Evolutionary conservation across 2,888 invertebrate species (phyloP).

Genomic region (Neria commutata): DNA sequence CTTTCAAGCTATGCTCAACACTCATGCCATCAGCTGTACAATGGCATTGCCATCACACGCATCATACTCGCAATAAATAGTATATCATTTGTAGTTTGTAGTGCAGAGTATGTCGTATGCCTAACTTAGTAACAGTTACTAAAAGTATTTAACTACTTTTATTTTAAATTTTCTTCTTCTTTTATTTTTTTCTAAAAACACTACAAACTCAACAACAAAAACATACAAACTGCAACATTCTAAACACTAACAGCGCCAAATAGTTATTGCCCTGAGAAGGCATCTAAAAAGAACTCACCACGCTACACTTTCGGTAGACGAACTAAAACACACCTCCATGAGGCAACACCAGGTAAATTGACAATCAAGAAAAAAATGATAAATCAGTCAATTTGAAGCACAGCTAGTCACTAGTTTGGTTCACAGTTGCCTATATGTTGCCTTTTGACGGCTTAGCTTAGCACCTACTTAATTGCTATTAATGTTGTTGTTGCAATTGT

Average conservation of each 20-base stretch:
- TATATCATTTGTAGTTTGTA: no score
- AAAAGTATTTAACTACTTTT: constrained; percentile 18
- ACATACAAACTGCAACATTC: background rate
- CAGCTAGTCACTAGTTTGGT: no score
- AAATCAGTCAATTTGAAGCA: no score
- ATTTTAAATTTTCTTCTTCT: constrained; percentile 25
- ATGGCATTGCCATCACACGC: no score
- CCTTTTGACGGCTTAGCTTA: background rate
- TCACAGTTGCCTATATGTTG: background rate
- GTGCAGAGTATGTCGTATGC: no score
- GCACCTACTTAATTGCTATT: background rate
- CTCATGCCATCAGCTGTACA: no score
- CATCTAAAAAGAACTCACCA: constrained; percentile 62
- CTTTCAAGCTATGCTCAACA: no score
- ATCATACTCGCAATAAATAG: no score
- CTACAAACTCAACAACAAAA: constrained; percentile 9
- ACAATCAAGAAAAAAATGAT: no score
- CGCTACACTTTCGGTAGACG: constrained; percentile 66
- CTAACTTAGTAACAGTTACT: no score
- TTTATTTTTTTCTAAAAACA: constrained; percentile 15
- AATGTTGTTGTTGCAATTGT: background rate
- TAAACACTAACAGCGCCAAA: constrained; percentile 60
- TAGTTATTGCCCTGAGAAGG: constrained; percentile 67
- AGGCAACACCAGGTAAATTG: constrained; percentile 56
- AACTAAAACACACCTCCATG: constrained; percentile 59